Evolutionary conservation across 2,888 invertebrate genomes (phyloP), one percentile per base, ranked within the genome.

Genomic region (Toxonevra muliebris): DNA sequence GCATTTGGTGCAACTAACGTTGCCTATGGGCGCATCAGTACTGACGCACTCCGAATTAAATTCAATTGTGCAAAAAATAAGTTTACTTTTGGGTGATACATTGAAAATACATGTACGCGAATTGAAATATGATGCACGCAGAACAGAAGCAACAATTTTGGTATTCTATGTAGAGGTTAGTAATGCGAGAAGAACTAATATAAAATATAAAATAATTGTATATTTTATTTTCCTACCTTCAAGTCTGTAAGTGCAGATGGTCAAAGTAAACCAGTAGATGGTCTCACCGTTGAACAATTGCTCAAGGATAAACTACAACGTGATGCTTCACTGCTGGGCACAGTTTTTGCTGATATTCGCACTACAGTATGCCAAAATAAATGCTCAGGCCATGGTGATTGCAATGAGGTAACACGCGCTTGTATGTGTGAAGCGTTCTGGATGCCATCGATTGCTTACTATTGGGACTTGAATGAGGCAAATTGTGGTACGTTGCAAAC

Each of bases 351-450:
- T 20, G 90, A 89, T 73, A 88, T 96, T 65, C 93, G 95, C 78
- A 94, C 96, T 1, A 88, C 90, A 45, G 89, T 96, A 66, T 97
- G 97, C 81, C 96, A 97, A 79, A 96, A 96, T 86, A 89, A 93
- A 84, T 97, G 97, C 86, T 96, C 96, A 50, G 93, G 92, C 57
- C 97, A 97, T 85, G 97, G 97, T 63, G 88, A 89, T 45, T 97
- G 97, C 86, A 92, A 95, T 83, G 91, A 92, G 80, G 90, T 91
- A 75, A 90, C 93, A 8, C 89, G 96, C 76, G 88, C 90, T 65
- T 97, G 97, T 80, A 88, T 93, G 77, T 97, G 97, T 85, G 95
- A 97, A 86, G 93, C 96, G 19, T 97, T 97, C 87, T 97, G 97
- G 97, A 97, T 97, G 95, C 93, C 95, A 86, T 93, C 94, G 82